phyloP scores from a whole-genome alignment of 2,888 invertebrate species.

The Paralinhomoeus sp. region DNA sequence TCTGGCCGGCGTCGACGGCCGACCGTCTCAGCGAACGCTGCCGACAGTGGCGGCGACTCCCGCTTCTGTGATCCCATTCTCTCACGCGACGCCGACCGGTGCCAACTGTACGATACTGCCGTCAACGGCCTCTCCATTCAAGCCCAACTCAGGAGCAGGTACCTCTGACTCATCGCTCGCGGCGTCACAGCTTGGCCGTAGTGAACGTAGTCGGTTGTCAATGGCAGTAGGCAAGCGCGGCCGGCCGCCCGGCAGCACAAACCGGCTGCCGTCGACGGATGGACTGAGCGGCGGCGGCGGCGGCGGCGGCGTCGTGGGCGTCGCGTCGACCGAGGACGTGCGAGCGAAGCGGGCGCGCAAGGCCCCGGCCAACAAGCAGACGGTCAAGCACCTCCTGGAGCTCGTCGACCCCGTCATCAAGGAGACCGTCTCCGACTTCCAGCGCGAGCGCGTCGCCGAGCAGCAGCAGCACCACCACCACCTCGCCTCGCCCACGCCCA shows the following conservation, averaged over 20 bases:
- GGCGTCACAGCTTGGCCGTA: no score
- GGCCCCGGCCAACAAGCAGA: constrained; percentile 3
- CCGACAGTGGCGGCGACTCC: constrained; percentile 4
- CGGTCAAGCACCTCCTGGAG: constrained; percentile 6
- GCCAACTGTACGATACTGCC: no score
- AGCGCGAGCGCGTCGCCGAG: constrained; percentile 11
- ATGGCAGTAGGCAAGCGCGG: neutral
- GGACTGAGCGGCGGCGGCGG: neutral
- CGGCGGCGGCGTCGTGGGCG: neutral
- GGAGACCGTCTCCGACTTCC: constrained; percentile 16
- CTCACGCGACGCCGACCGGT: no score
- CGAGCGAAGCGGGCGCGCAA: constrained; percentile 7
- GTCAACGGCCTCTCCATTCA: no score
- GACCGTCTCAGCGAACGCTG: constrained; percentile 8
- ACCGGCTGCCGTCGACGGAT: neutral
- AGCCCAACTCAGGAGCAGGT: no score
- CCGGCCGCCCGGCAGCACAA: constrained; percentile 1
- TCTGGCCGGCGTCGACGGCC: constrained; percentile 10
- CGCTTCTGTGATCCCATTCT: no score
- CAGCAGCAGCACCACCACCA: neutral
- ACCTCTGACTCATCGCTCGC: no score
- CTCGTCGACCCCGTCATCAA: constrained; percentile 10
- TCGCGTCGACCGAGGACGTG: neutral
- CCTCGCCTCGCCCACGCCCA: neutral
- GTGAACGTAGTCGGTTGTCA: no score